These are phyloP conservation scores for Lysandra bellargus DNA, from an alignment of 2,888 invertebrate species.

Conservation along the genomic window DNA sequence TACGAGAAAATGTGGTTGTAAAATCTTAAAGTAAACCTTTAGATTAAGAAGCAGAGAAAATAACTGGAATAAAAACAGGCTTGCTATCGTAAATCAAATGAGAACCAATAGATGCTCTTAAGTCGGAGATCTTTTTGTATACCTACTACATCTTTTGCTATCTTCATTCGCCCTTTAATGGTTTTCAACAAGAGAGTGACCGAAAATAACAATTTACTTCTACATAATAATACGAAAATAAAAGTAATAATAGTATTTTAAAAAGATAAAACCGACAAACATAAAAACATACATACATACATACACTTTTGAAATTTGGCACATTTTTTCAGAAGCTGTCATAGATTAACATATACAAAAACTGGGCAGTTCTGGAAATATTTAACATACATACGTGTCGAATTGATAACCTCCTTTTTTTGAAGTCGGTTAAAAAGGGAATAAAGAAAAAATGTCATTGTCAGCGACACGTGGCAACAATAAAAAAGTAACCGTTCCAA, in stretches of 20 bases:
- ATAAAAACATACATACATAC: too few relatives aligned
- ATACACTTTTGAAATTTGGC: too few relatives aligned
- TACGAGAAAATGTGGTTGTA: conserved; percentile 42
- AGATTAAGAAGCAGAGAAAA: conserved; percentile 38
- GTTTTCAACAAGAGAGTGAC: not conserved
- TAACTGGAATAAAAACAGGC: conserved; percentile 21
- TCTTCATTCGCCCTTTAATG: not conserved
- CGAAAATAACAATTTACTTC: not conserved
- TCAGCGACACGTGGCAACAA: conserved; percentile 63
- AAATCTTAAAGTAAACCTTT: conserved; percentile 46
- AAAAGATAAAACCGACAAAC: too few relatives aligned
- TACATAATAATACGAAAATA: not conserved
- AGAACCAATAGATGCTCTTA: conserved; percentile 16
- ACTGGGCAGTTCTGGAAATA: too few relatives aligned
- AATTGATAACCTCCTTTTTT: too few relatives aligned
- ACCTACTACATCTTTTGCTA: not conserved
- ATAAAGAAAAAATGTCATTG: conserved; percentile 6
- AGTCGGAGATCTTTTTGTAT: not conserved
- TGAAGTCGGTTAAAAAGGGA: not conserved
- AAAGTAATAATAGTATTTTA: not conserved
- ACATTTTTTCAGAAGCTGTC: too few relatives aligned
- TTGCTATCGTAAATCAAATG: conserved; percentile 11
- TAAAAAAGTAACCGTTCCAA: conserved; percentile 73
- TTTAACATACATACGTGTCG: too few relatives aligned
- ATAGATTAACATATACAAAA: too few relatives aligned